Percentiles rank a stretch among this genome's conserved stretches.
phyloP scores from a whole-genome alignment of 2,113 vertebrate genomes.

The Eurypyga helias region DNA sequence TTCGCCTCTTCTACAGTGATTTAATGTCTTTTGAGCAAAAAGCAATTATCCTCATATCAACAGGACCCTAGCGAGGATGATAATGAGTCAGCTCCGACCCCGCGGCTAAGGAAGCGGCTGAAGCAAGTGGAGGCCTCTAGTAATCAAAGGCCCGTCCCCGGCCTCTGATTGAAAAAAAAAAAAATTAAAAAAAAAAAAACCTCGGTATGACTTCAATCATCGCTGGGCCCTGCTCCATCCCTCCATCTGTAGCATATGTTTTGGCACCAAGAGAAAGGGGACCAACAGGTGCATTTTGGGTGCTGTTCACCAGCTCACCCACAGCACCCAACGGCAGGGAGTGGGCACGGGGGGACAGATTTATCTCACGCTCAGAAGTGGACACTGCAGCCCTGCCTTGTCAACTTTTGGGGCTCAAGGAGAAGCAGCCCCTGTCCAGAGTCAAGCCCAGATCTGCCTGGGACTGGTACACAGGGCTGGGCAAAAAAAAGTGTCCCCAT shows the following conservation, averaged over 20 bases:
- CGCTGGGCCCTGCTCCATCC: neutral
- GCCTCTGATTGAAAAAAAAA: neutral
- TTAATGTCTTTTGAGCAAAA: constrained; percentile 65
- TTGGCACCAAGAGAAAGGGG: neutral
- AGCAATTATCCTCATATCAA: constrained; percentile 65
- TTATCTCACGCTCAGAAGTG: neutral
- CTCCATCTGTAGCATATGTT: accelerated
- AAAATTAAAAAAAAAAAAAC: neutral
- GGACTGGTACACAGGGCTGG: accelerated
- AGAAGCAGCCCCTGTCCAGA: neutral
- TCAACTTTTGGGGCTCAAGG: neutral
- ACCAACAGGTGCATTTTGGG: neutral
- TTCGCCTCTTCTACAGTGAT: neutral
- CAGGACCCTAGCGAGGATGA: constrained; percentile 8
- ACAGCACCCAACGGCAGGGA: accelerated
- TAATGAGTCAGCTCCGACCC: constrained; percentile 25
- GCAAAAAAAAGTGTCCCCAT: neutral
- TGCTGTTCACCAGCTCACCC: neutral
- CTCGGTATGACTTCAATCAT: neutral
- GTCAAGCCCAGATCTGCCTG: accelerated
- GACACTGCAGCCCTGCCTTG: neutral
- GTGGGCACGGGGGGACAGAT: accelerated
- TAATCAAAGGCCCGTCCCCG: constrained; percentile 21
- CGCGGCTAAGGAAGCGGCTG: neutral
- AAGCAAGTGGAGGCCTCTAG: neutral